These are phyloP conservation scores for Plodia interpunctella DNA, from an alignment of 1,140 invertebrate genomes.

Conservation along the genomic window DNA sequence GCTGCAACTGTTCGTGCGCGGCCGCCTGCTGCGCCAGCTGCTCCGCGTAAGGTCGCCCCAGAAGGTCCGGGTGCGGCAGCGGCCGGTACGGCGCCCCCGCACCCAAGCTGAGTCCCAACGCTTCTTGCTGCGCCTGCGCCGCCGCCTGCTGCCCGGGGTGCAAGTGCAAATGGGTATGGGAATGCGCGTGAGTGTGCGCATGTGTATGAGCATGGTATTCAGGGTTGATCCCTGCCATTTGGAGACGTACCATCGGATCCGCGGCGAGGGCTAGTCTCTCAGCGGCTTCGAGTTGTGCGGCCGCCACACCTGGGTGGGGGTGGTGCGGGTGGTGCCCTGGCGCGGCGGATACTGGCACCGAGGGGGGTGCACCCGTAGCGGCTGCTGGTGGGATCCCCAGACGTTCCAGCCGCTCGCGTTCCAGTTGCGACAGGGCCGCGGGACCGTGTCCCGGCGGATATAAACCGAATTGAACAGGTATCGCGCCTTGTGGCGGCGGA, in stretches of 20 bases:
- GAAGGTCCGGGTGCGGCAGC: conserved; percentile 84
- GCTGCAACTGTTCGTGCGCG: conserved; percentile 90
- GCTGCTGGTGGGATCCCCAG: conserved; percentile 83
- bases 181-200: conserved; percentile 88
- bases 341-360: conserved; percentile 70
- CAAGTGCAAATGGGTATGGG: conserved; percentile 93
- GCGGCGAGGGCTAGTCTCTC: conserved; percentile 68
- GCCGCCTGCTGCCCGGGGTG: conserved; percentile 89
- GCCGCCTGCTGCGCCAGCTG: conserved; percentile 88
- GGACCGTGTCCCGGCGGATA: conserved; percentile 81
- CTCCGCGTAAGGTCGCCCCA: conserved; percentile 88
- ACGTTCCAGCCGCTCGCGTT: conserved; percentile 90
- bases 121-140: conserved; percentile 83
- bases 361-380: conserved; percentile 61
- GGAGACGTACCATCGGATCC: conserved; percentile 82
- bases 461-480: conserved; percentile 78
- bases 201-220: conserved; percentile 90
- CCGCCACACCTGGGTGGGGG: conserved; percentile 78
- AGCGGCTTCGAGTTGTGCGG: conserved; percentile 78
- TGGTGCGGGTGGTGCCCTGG: conserved; percentile 62
- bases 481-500: conserved; percentile 73
- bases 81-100: conserved; percentile 71
- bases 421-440: conserved; percentile 86
- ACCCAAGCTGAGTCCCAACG: conserved; percentile 61
- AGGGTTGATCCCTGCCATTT: conserved; percentile 90